Percentiles rank a stretch among this genome's conserved stretches.
phyloP scores from a whole-genome alignment of 2,888 invertebrate genomes.

The Drosophila picticornis region DNA sequence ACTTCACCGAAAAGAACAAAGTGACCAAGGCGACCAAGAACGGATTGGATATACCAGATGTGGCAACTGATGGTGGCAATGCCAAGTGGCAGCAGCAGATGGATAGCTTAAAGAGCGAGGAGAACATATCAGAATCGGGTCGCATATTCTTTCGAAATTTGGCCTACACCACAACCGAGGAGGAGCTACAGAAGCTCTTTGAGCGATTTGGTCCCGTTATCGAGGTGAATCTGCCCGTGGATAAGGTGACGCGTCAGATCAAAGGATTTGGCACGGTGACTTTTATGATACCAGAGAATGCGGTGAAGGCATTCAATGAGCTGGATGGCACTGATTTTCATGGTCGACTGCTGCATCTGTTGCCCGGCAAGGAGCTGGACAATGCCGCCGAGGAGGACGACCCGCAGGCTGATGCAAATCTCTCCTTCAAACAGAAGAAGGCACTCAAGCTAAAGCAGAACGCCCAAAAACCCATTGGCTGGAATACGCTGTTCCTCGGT shows the following conservation, averaged over 20 bases:
- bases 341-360: conserved; percentile 96
- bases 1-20: conserved; percentile 86
- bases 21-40: conserved; percentile 77
- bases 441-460: conserved; percentile 90
- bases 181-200: conserved; percentile 93
- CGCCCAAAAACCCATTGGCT: conserved; percentile 93
- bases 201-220: conserved; percentile 94
- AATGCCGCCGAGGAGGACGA: conserved; percentile 85
- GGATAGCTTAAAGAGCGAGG: conserved; percentile 89
- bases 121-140: conserved; percentile 95
- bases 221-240: conserved; percentile 95
- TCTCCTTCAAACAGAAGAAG: conserved; percentile 94
- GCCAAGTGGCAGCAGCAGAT: conserved; percentile 88
- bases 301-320: conserved; percentile 93
- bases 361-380: conserved; percentile 90
- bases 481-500: conserved; percentile 98
- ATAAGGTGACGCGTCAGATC: conserved; percentile 91
- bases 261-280: conserved; percentile 97
- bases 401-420: conserved; percentile 86
- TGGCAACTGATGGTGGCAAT: conserved; percentile 66
- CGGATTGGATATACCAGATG: conserved; percentile 10
- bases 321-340: conserved; percentile 96
- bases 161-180: conserved; percentile 93
- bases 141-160: conserved; percentile 96
- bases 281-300: conserved; percentile 97